phyloP scores from a whole-genome alignment of 53 echinoderm and acorn worm genomes.

The Hippasteria phrygiana region DNA sequence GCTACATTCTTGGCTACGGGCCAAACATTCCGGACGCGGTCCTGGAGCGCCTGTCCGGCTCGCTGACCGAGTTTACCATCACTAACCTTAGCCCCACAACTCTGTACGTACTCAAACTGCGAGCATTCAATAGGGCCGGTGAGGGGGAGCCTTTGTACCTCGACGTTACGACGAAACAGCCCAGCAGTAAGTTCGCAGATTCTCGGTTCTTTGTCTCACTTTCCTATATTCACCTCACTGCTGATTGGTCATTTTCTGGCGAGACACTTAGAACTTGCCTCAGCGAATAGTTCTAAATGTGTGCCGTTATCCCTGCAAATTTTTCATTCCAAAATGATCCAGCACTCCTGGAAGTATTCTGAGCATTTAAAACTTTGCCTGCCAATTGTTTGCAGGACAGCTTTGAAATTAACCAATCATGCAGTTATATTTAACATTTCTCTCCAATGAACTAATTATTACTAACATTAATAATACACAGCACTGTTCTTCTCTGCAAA shows the following conservation, averaged over 20 bases:
- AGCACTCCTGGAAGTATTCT: neutral
- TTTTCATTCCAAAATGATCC: neutral
- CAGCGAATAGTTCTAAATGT: conserved; percentile 7
- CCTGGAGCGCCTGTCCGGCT: conserved; percentile 22
- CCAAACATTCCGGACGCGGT: conserved; percentile 70
- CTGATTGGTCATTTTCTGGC: conserved; percentile 28
- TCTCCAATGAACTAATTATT: neutral
- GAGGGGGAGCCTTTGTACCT: conserved; percentile 79
- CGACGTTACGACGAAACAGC: conserved; percentile 63
- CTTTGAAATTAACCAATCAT: conserved; percentile 9
- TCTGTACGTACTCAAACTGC: conserved; percentile 85
- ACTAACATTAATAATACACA: neutral
- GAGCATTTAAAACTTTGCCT: neutral
- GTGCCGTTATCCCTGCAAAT: neutral
- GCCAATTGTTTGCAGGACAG: neutral
- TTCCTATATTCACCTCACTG: neutral
- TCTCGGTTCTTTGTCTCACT: conserved; percentile 13
- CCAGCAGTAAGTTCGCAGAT: conserved; percentile 36
- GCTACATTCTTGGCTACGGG: conserved; percentile 89
- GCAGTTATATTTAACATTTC: neutral
- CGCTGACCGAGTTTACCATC: conserved; percentile 59
- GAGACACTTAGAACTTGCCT: neutral
- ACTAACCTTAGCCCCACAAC: conserved; percentile 71
- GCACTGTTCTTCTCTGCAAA: conserved; percentile 8
- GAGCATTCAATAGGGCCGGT: conserved; percentile 90